These are phyloP conservation scores for Numida meleagris DNA, from an alignment of 2,113 vertebrate species.

Conservation along the genomic window DNA sequence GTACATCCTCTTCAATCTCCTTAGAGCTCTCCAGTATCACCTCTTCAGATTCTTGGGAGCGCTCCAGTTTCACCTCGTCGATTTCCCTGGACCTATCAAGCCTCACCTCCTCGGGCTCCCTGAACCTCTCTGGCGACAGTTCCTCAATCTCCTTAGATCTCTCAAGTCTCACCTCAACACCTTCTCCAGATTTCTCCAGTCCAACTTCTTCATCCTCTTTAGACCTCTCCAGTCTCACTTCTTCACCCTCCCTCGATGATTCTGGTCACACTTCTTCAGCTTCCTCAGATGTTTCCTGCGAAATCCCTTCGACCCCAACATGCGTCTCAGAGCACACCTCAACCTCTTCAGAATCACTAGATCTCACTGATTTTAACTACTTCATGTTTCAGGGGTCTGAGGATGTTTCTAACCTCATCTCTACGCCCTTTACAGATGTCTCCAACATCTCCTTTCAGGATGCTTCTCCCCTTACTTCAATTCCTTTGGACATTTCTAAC, in stretches of 20 bases:
- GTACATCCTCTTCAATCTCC: conserved; percentile 47
- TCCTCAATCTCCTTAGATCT: conserved; percentile 62
- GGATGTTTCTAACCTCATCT: not conserved
- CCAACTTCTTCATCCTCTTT: conserved; percentile 47
- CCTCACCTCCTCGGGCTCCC: conserved; percentile 45
- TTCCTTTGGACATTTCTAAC: conserved; percentile 27
- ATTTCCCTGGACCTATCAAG: conserved; percentile 67
- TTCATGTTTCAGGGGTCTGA: conserved; percentile 27
- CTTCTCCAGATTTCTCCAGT: conserved; percentile 53
- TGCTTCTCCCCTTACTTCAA: not conserved
- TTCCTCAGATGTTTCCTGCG: conserved; percentile 25
- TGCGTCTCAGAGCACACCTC: conserved; percentile 5
- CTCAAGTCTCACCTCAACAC: conserved; percentile 46
- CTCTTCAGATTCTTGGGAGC: conserved; percentile 66
- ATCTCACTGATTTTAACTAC: conserved; percentile 33
- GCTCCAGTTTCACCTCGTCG: conserved; percentile 59
- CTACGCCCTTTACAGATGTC: conserved; percentile 10
- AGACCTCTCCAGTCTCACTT: conserved; percentile 52
- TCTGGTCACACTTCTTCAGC: conserved; percentile 6
- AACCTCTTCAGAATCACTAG: conserved; percentile 51
- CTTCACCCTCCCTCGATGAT: not conserved
- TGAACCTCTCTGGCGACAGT: not conserved
- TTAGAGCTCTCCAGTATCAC: conserved; percentile 64
- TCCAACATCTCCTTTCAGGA: conserved; percentile 20
- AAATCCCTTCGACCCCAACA: not conserved